Percentiles rank a stretch among this genome's conserved stretches.
Evolutionary conservation across 2,888 invertebrate species (phyloP).

Genomic region (Thecocarcelia acutangulata): DNA sequence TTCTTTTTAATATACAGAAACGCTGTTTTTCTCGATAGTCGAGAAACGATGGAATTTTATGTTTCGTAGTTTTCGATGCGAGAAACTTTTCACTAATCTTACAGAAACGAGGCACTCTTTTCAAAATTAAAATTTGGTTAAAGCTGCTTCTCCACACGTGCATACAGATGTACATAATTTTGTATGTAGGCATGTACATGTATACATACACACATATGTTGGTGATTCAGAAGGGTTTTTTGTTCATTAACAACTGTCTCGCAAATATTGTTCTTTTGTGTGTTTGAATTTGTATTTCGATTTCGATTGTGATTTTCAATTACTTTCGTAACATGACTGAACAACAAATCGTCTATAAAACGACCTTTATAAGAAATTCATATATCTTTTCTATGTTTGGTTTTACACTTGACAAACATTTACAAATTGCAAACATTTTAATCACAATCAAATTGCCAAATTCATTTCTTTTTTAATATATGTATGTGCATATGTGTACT

Average conservation of each 20-base stretch:
- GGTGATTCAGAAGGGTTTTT: neutral
- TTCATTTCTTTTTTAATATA: conserved; percentile 13
- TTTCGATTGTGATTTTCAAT: conserved; percentile 40
- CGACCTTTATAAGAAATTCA: conserved; percentile 6
- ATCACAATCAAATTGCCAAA: conserved; percentile 70
- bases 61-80: no score
- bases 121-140: no score
- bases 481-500: neutral
- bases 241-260: conserved; percentile 1
- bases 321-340: conserved; percentile 47
- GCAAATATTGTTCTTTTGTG: neutral
- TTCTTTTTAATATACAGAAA: no score
- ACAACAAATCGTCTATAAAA: conserved; percentile 38
- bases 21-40: no score
- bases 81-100: no score
- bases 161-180: no score
- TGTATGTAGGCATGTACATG: no score
- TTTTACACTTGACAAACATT: conserved; percentile 74
- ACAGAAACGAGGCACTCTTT: no score
- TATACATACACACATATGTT: neutral
- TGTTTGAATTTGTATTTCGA: neutral
- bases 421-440: conserved; percentile 77
- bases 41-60: no score
- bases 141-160: no score
- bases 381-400: conserved; percentile 36